Percentiles rank a stretch among this genome's conserved stretches.
These are phyloP conservation scores for Omphaloscelis lunosa DNA, from an alignment of 2,888 invertebrate genomes.

Conservation along the genomic window DNA sequence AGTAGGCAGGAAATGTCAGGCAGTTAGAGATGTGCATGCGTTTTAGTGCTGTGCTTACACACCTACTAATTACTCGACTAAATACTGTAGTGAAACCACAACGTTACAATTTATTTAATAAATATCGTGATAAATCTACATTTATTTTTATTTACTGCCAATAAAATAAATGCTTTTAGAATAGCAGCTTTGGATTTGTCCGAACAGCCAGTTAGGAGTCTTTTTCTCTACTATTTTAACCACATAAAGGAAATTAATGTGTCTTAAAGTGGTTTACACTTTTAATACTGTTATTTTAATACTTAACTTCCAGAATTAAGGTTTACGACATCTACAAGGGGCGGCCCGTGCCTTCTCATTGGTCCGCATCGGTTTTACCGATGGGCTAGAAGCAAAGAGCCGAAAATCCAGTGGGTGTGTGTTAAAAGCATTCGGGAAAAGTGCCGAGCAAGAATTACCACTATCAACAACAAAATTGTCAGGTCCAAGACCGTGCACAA, in stretches of 20 bases:
- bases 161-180: neutral
- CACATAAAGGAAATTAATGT: neutral
- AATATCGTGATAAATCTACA: neutral
- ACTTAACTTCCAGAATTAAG: constrained; percentile 20
- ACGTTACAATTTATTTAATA: neutral
- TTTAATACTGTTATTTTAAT: neutral
- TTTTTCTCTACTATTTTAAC: neutral
- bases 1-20: neutral
- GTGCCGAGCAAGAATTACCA: constrained; percentile 19
- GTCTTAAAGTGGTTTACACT: neutral
- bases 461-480: constrained; percentile 8
- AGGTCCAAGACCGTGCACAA: constrained; percentile 1
- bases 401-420: constrained; percentile 20
- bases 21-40: neutral
- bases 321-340: neutral
- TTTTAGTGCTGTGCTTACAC: neutral
- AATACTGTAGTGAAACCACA: neutral
- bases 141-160: neutral
- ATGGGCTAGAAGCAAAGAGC: constrained; percentile 21
- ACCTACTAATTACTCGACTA: neutral
- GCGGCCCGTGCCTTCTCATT: neutral
- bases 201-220: neutral
- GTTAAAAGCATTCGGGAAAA: neutral
- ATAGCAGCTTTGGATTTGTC: neutral
- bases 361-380: constrained; percentile 15